Evolutionary conservation across 2,888 invertebrate genomes (phyloP), one percentile per base, ranked within the genome.

Genomic region (Meiosimyza decipiens): DNA sequence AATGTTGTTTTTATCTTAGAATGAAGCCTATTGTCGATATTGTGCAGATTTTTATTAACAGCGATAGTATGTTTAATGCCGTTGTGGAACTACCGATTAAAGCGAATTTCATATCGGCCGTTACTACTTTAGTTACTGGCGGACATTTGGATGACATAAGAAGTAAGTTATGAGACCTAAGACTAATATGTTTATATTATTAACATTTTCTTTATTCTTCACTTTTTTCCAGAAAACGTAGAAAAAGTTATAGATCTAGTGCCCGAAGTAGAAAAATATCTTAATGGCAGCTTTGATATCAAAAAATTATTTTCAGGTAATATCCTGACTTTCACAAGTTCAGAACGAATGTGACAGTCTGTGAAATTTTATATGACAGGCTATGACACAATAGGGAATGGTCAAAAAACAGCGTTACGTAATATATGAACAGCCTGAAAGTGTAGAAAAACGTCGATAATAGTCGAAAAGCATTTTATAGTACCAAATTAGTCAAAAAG

Each of bases 21-120:
- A 74, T 87, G 71, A 86, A 85, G 74, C 83, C 87, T 9, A 82
- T 85, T 68, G 79, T 87, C 64, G 86, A 87, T 77, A 84, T 88
- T 73, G 82, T 85, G 18, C 86, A 87, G 77, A 82, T 82, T 59
- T 84, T 87, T 72, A 81, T 87, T 28, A 87, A 84, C 72, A 87
- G 87, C 73, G 83, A 86, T 76, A 79, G 79, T 6, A 74, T 87
- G 40, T 84, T 81, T 69, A 81, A 83, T 55, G 79, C 86, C 16
- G 71, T 88, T 52, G 78, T 84, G 55, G 84, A 85, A 65, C 76
- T 87, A 67, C 87, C 87, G 50, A 82, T 82, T 71, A 85, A 84
- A 74, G 83, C 80, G 22, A 87, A 87, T 77, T 87, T 87, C 73
- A 80, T 87, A 52, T 79, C 80, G 63, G 81, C 85, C 11, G 82